Evolutionary conservation across 2,888 invertebrate genomes (phyloP).

Genomic region (Arrhopalites spinosus): DNA sequence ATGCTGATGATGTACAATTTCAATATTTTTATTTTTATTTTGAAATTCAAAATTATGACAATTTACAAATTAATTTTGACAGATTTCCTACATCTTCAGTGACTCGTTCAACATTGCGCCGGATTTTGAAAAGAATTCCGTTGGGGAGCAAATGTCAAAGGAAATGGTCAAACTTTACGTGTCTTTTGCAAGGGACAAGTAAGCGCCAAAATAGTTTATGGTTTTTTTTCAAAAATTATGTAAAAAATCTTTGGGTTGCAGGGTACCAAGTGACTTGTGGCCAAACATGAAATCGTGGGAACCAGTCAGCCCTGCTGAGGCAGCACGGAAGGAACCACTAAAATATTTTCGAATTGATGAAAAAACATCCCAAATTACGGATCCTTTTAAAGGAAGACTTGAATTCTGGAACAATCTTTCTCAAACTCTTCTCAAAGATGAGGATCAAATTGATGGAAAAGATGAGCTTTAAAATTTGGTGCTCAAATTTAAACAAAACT

Average conservation of each 20-base stretch:
- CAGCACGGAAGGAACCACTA: slow-evolving; percentile 35
- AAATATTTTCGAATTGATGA: slow-evolving; percentile 48
- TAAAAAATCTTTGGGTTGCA: background rate
- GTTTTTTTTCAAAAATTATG: background rate
- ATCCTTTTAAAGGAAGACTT: slow-evolving; percentile 42
- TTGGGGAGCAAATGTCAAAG: slow-evolving; percentile 59
- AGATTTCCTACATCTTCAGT: slow-evolving; percentile 42
- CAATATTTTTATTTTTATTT: background rate
- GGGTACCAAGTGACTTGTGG: slow-evolving; percentile 10
- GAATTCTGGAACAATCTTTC: slow-evolving; percentile 49
- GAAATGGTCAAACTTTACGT: background rate
- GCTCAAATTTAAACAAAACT: too few species aligned
- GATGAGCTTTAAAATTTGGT: too few species aligned
- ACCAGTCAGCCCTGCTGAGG: slow-evolving; percentile 34
- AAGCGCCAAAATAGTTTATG: background rate
- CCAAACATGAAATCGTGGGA: slow-evolving; percentile 8
- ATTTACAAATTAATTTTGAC: background rate
- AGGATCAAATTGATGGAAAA: too few species aligned
- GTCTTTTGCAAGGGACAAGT: slow-evolving; percentile 5
- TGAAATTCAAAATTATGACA: background rate
- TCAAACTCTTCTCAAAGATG: too few species aligned
- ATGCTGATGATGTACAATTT: slow-evolving; percentile 17
- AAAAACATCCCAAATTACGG: slow-evolving; percentile 35
- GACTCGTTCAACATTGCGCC: slow-evolving; percentile 61
- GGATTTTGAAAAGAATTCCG: slow-evolving; percentile 61